Percentiles rank a stretch among this genome's conserved stretches.
Conservation (phyloP, 2,797 vertebrate genomes). For the Leptatherina wallacei region DNA sequence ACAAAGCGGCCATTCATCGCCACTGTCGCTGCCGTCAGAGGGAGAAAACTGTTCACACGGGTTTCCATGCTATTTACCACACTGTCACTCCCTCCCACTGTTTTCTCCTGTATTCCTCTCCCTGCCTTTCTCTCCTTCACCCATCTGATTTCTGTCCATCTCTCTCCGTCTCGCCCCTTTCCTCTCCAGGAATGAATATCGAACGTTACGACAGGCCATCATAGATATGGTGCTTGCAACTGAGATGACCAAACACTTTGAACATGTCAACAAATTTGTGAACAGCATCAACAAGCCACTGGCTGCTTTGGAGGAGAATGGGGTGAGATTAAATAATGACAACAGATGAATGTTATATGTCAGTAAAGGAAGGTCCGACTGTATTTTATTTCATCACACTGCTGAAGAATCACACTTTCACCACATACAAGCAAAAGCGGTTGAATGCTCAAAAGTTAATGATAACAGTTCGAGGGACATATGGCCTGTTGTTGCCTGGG, state of each 20-base stretch:
- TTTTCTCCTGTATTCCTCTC: slow-evolving; percentile 15
- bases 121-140: slow-evolving; percentile 1
- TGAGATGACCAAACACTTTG: slow-evolving; percentile 99
- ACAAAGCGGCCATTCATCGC: slow-evolving; percentile 80
- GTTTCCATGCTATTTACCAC: slow-evolving; percentile 67
- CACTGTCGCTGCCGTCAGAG: slow-evolving; percentile 72
- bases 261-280: slow-evolving; percentile 98
- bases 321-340: slow-evolving; percentile 83
- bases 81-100: slow-evolving; percentile 44
- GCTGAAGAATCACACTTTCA: not conserved
- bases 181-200: slow-evolving; percentile 91
- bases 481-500: slow-evolving; percentile 49
- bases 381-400: slow-evolving; percentile 23
- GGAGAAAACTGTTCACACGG: slow-evolving; percentile 68
- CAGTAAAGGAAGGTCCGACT: slow-evolving; percentile 12
- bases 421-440: slow-evolving; percentile 25
- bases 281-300: slow-evolving; percentile 98
- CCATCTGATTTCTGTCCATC: slow-evolving; percentile 12
- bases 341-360: slow-evolving; percentile 25
- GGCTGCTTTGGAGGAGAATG: slow-evolving; percentile 89
- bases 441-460: slow-evolving; percentile 16
- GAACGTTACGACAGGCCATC: slow-evolving; percentile 92
- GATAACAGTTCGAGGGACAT: slow-evolving; percentile 26
- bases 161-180: slow-evolving; percentile 1
- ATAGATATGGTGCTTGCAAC: slow-evolving; percentile 99